phyloP scores from a whole-genome alignment of 2,113 vertebrate genomes.

The Geococcyx californianus region DNA sequence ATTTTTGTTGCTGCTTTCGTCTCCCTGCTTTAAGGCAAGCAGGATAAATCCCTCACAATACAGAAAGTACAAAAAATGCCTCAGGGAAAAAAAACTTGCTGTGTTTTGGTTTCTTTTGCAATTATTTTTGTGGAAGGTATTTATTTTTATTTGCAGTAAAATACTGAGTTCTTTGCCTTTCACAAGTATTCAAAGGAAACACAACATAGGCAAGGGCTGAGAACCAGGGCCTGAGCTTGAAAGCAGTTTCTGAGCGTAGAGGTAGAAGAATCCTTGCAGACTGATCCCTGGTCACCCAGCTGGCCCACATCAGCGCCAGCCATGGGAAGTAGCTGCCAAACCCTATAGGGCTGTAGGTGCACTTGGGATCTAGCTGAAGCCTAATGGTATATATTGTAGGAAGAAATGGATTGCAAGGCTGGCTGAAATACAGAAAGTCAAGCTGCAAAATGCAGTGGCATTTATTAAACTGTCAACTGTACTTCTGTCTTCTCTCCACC shows the following conservation, averaged over 20 bases:
- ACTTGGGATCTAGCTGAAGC: too few species aligned
- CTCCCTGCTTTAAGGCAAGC: background rate
- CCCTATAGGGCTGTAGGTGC: background rate
- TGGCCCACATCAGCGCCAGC: rapidly evolving
- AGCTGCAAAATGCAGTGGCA: background rate
- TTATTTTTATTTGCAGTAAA: background rate
- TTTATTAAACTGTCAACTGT: background rate
- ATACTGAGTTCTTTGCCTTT: background rate
- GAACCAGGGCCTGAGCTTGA: background rate
- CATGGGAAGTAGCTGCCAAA: background rate
- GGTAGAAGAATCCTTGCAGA: background rate
- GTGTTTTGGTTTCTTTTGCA: background rate
- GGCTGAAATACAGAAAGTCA: background rate
- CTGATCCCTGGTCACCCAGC: background rate
- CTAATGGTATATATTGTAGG: background rate
- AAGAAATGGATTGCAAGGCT: background rate
- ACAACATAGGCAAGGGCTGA: rapidly evolving
- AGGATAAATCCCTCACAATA: background rate
- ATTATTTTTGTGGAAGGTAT: background rate
- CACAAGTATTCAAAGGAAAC: background rate
- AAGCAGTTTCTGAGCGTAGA: background rate
- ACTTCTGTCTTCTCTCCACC: background rate
- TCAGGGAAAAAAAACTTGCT: background rate
- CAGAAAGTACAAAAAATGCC: background rate
- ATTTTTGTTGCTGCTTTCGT: background rate